A percentile compares a stretch with the other conserved stretches of the same genome.
Conservation (phyloP, 2,797 vertebrate genomes). For the Ctenosaura bakeri region DNA sequence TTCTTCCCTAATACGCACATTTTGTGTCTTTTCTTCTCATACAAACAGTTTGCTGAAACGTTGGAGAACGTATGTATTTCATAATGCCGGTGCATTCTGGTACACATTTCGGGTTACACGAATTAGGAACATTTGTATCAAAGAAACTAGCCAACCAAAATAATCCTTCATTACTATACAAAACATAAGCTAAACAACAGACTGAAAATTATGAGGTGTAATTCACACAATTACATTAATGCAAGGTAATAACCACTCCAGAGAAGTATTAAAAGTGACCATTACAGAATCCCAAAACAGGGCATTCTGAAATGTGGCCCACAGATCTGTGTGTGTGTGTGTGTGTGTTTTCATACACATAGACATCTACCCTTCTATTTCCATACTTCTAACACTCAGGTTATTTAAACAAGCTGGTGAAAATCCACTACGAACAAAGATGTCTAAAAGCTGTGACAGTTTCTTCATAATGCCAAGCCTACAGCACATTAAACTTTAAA, state of each 20-base stretch:
- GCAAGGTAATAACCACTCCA: conserved; percentile 41
- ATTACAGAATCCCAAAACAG: conserved; percentile 62
- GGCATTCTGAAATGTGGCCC: conserved; percentile 52
- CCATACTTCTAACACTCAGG: conserved; percentile 56
- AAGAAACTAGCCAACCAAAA: no score
- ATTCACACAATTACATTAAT: not conserved
- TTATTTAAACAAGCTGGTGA: conserved; percentile 75
- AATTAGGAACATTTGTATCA: not conserved
- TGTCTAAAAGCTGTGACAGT: conserved; percentile 73
- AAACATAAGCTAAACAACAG: no score
- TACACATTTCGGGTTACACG: not conserved
- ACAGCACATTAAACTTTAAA: conserved; percentile 79
- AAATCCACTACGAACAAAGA: conserved; percentile 73
- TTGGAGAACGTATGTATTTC: no score
- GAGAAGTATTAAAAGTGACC: conserved; percentile 23
- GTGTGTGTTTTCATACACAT: not conserved
- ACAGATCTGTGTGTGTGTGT: conserved; percentile 58
- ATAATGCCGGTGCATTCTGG: not conserved
- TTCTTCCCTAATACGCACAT: not conserved
- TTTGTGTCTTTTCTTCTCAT: not conserved
- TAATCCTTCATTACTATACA: no score
- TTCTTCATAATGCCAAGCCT: conserved; percentile 74
- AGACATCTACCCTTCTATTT: conserved; percentile 63
- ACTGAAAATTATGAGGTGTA: conserved; percentile 2
- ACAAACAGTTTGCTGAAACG: not conserved